Evolutionary conservation across 2,888 invertebrate genomes (phyloP).

Genomic region (Hypomecis atomaria): DNA sequence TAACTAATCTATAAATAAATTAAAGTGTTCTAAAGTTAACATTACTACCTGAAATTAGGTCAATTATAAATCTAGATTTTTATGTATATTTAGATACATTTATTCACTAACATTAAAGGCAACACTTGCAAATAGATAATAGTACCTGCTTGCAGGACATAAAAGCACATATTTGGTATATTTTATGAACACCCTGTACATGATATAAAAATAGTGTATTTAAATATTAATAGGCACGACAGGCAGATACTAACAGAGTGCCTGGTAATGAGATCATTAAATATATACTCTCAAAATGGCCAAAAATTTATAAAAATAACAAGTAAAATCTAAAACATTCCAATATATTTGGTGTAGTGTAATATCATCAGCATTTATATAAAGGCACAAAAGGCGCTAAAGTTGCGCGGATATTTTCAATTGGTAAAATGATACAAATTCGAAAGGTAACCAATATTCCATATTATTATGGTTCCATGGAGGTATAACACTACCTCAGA

Average conservation of each 20-base stretch:
- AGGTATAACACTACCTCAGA: too few species aligned
- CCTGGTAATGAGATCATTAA: constrained; percentile 77
- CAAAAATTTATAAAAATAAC: constrained; percentile 39
- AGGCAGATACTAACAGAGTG: constrained; percentile 70
- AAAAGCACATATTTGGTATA: constrained; percentile 83
- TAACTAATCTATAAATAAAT: constrained; percentile 18
- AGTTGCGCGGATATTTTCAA: constrained; percentile 18
- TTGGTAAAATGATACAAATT: background rate
- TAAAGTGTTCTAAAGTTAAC: constrained; percentile 9
- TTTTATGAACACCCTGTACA: constrained; percentile 82
- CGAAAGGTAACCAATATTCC: constrained; percentile 9
- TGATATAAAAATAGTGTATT: constrained; percentile 78
- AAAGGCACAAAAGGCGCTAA: constrained; percentile 53
- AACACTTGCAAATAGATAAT: constrained; percentile 70
- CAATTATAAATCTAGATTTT: constrained; percentile 14
- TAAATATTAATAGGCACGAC: constrained; percentile 69
- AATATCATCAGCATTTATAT: constrained; percentile 51
- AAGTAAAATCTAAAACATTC: constrained; percentile 34
- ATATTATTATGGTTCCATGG: too few species aligned
- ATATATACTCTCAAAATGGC: constrained; percentile 51
- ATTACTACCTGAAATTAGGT: constrained; percentile 14
- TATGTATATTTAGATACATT: constrained; percentile 21
- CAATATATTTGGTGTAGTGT: constrained; percentile 46
- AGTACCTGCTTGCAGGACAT: constrained; percentile 59
- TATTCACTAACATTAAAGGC: constrained; percentile 70